A percentile compares a stretch with the other conserved stretches of the same genome.
These are phyloP conservation scores for Ectropis grisescens DNA, from an alignment of 1,140 invertebrate genomes.

Conservation along the genomic window DNA sequence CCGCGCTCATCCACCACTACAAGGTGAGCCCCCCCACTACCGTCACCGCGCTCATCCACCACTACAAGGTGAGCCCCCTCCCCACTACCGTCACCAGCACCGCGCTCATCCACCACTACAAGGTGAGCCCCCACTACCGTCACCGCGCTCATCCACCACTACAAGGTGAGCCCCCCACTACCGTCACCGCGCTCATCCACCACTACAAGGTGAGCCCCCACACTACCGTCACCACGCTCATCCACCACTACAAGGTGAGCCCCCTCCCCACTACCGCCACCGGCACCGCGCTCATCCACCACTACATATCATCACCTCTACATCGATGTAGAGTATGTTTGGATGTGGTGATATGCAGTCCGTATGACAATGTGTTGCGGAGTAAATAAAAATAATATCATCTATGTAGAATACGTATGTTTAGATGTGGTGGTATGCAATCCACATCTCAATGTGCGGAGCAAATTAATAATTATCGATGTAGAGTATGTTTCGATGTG, in stretches of 20 bases:
- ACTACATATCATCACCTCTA: no score
- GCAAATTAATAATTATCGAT: no score
- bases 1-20: conserved; percentile 92
- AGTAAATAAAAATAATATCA: no score
- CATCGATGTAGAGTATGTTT: no score
- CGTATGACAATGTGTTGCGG: no score
- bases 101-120: not conserved
- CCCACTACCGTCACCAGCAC: conserved; percentile 76
- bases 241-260: conserved; percentile 83
- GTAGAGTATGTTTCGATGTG: no score
- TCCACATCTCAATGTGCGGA: no score
- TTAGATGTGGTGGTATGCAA: no score
- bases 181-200: not conserved
- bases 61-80: conserved; percentile 77
- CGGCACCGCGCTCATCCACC: conserved; percentile 49
- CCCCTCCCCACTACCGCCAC: conserved; percentile 59
- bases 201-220: not conserved
- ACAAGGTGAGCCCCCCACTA: not conserved
- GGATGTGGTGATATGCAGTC: no score
- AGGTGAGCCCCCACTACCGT: not conserved
- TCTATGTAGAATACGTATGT: no score
- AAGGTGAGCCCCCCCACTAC: conserved; percentile 15
- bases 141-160: not conserved
- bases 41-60: not conserved
- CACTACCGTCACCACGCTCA: conserved; percentile 88